Percentiles rank a stretch among this genome's conserved stretches.
phyloP scores from a whole-genome alignment of 2,113 vertebrate genomes.

The Caranx melampygus region DNA sequence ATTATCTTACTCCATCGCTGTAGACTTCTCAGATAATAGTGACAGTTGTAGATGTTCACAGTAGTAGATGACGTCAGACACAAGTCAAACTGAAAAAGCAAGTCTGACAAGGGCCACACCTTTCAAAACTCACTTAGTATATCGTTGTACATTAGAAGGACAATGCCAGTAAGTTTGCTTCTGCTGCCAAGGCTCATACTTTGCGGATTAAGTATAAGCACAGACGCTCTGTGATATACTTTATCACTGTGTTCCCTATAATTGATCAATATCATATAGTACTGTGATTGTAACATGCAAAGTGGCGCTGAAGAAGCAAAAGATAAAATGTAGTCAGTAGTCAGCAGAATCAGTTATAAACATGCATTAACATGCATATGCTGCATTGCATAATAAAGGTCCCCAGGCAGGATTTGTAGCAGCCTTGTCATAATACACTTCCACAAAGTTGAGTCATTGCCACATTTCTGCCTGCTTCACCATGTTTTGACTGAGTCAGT shows the following conservation, averaged over 20 bases:
- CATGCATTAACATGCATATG: background rate
- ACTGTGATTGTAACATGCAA: background rate
- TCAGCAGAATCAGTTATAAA: background rate
- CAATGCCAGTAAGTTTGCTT: background rate
- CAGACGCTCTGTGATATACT: background rate
- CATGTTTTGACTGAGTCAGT: too few species aligned
- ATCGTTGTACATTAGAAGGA: background rate
- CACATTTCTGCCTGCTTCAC: background rate
- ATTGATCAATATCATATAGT: background rate
- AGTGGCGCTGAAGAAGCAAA: background rate
- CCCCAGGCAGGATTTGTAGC: background rate
- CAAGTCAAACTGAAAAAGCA: background rate
- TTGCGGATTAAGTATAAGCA: constrained; percentile 2
- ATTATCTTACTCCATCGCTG: too few species aligned
- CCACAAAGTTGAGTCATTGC: background rate
- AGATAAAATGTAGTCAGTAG: background rate
- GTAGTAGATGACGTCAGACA: too few species aligned
- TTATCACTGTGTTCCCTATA: background rate
- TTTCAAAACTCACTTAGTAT: background rate
- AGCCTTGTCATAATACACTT: background rate
- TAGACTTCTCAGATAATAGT: too few species aligned
- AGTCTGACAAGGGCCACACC: background rate
- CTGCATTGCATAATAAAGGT: background rate
- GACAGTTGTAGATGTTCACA: too few species aligned
- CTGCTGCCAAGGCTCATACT: background rate